Percentiles rank a stretch among this genome's conserved stretches.
Conservation (phyloP, 2,797 vertebrate genomes). For the Taenioides sp. region DNA sequence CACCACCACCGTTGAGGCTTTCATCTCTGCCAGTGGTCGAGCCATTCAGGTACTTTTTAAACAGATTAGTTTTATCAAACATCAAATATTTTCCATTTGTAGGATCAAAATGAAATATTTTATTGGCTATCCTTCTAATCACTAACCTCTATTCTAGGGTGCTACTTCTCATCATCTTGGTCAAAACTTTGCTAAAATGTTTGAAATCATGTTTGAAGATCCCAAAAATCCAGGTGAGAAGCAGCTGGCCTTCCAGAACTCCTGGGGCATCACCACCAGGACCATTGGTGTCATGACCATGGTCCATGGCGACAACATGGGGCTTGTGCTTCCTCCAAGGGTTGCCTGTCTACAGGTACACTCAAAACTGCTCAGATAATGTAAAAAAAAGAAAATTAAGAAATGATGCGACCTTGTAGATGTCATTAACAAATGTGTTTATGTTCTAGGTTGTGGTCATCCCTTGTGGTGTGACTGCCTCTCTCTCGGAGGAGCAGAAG, state of each 20-base stretch:
- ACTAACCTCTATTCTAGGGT: conserved; percentile 75
- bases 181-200: conserved; percentile 98
- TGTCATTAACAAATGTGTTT: neutral
- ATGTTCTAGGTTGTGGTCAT: conserved; percentile 87
- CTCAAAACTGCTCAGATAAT: neutral
- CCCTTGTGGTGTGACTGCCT: conserved; percentile 93
- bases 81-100: neutral
- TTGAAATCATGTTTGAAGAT: conserved; percentile 96
- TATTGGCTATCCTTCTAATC: neutral
- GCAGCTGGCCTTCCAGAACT: conserved; percentile 95
- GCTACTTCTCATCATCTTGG: conserved; percentile 96
- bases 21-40: conserved; percentile 94
- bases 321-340: conserved; percentile 89
- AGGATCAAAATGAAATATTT: neutral
- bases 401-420: neutral
- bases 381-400: neutral
- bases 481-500: conserved; percentile 87
- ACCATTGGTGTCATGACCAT: conserved; percentile 96
- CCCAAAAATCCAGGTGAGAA: conserved; percentile 94
- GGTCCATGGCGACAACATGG: conserved; percentile 98
- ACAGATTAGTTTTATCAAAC: neutral
- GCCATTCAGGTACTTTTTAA: conserved; percentile 87
- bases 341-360: conserved; percentile 93
- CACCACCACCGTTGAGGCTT: conserved; percentile 94
- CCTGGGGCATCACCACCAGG: conserved; percentile 96